These are phyloP conservation scores for Avahi laniger DNA, from an alignment of 2,797 vertebrate genomes.

Conservation along the genomic window DNA sequence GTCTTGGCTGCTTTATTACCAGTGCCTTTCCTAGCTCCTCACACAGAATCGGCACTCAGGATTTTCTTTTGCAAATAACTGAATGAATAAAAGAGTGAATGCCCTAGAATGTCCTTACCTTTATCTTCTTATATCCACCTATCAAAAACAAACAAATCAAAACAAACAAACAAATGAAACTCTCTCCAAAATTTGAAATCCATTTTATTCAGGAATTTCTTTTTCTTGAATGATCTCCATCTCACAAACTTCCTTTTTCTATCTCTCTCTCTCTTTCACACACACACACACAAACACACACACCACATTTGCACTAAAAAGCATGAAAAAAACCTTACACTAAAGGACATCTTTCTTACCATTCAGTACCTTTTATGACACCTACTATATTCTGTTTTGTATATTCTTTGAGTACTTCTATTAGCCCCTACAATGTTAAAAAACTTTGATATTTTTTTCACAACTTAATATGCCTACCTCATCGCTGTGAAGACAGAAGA, in stretches of 20 bases:
- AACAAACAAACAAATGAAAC: background rate
- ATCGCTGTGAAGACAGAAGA: background rate
- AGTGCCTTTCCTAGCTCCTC: background rate
- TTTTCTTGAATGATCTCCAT: background rate
- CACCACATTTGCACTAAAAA: background rate
- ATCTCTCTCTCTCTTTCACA: background rate
- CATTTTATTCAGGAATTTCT: background rate
- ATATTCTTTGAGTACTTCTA: background rate
- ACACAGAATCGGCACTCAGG: background rate
- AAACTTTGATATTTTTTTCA: background rate
- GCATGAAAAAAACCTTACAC: background rate
- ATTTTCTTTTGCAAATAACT: conserved; percentile 22
- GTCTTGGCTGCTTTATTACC: background rate
- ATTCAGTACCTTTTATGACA: background rate
- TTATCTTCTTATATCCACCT: background rate
- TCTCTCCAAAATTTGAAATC: background rate
- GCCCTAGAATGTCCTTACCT: background rate
- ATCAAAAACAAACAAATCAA: background rate
- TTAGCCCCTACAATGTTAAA: background rate
- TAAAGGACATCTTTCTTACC: background rate
- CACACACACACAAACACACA: background rate
- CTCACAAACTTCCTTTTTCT: background rate
- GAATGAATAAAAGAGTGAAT: background rate
- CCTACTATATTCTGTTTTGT: background rate
- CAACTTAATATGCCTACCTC: background rate